phyloP scores from a whole-genome alignment of 92 coral and sea anemone species.

The Palythoa grandiflora region DNA sequence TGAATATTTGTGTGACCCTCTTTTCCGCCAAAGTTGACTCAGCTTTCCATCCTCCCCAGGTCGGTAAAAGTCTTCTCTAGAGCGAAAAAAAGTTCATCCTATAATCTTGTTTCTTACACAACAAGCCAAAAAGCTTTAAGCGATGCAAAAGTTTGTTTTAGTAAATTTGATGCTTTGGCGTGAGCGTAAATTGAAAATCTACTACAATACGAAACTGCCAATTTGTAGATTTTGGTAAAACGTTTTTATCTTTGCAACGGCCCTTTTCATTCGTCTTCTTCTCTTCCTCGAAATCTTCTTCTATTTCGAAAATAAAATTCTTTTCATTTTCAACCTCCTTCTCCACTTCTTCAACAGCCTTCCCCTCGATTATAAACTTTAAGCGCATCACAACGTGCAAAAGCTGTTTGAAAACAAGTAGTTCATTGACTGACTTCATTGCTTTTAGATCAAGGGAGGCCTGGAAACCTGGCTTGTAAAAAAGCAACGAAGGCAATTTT shows the following conservation, averaged over 20 bases:
- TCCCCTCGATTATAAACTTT: neutral
- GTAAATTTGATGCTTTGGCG: no score
- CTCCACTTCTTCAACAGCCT: neutral
- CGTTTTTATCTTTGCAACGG: neutral
- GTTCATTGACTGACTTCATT: neutral
- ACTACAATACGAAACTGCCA: neutral
- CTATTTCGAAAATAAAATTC: neutral
- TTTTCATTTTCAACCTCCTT: neutral
- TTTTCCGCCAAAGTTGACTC: no score
- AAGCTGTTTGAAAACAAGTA: neutral
- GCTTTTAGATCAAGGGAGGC: neutral
- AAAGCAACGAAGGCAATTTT: neutral
- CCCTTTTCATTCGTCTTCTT: neutral
- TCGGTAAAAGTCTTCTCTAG: no score
- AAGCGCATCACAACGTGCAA: neutral
- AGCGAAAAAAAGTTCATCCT: no score
- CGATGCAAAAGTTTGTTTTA: no score
- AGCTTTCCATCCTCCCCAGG: no score
- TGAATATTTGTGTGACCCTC: no score
- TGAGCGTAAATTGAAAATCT: neutral
- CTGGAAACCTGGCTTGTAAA: neutral
- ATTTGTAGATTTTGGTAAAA: no score
- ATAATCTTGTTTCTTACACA: no score
- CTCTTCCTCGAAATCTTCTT: neutral
- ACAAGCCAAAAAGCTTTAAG: no score